Evolutionary conservation across 2,797 vertebrate species (phyloP), one percentile per base, ranked within the genome.

Genomic region (Brotula barbata): DNA sequence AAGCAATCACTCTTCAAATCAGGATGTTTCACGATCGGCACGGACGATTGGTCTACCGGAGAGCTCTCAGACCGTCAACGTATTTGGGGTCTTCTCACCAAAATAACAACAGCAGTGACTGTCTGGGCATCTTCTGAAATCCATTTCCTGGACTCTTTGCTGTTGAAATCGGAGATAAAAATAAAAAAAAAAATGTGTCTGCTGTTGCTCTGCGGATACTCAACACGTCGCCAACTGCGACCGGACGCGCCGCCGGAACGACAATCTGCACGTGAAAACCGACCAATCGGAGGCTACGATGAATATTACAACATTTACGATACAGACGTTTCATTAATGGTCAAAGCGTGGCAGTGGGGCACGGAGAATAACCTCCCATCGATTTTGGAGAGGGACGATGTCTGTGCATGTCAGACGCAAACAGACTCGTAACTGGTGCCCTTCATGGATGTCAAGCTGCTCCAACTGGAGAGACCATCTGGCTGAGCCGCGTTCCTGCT

Each of bases 391-490:
- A 19, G 11, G 23, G 58, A 28, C 21, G 46, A 33, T 54, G 55
- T 77, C 64, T 48, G 0, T 28, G 52, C 25, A 19, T 57, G 61
- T 69, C 55, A 67, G 46, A 63, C 57, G 39, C 41, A 58, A 53
- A 47, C 66, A 40, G 58, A 69, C 72, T 71, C 52, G 42, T 59
- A 68, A 64, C 77, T 46, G 77, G 43, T 58, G 75, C 52, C 45
- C 46, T 68, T 67, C 52, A 71, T 11, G 15, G 49, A 57, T 47
- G 61, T 80, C 63, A 46, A 66, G 63, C 77, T 69, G 61, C 69
- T 77, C 70, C 78, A 79, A 80, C 80, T 83, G 82, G 71, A 81
- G 14, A 42, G 64, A 43, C 74, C 73, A 84, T 73, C 75, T 75
- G 74, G 11, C 25, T 8, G 45, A 65, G 68, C 68, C 34, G 43